Evolutionary conservation across 1,140 invertebrate genomes (phyloP), one percentile per base, ranked within the genome.

Genomic region (Papilio helenus): DNA sequence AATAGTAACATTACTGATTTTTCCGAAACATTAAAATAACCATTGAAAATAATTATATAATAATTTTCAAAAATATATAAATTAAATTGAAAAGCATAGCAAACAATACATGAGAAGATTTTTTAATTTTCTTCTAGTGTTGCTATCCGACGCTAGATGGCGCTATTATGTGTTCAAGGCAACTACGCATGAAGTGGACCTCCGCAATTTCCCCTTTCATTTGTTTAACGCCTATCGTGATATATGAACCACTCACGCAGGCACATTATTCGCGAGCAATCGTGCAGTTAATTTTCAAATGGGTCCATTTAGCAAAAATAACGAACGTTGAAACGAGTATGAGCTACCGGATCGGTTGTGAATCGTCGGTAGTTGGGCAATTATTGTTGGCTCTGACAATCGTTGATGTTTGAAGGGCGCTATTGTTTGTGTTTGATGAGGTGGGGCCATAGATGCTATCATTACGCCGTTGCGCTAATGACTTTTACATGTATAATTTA

Each of bases 201-300:
- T 71, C 20, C 71, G 80, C 77, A 76, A 76, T 83, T 80, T 74
- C 80, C 80, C 81, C 84, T 80, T 87, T 85, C 84, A 88, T 88
- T 90, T 87, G 85, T 89, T 86, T 86, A 84, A 80, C 80, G 84
- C 78, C 79, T 81, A 84, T 84, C 77, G 76, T 79, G 84, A 84
- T 85, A 86, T 86, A 88, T 88, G 81, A 80, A 90, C 88, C 83
- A 84, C 85, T 86, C 83, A 86, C 87, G 88, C 78, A 82, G 78
- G 85, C 85, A 79, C 84, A 90, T 93, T 93, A 92, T 93, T 90
- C 85, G 83, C 85, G 88, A 90, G 90, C 88, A 93, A 93, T 92
- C 90, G 90, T 88, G 92, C 91, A 93, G 92, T 91, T 93, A 93
- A 93, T 93, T 92, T 93, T 83, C 83, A 90, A 93, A 93, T 92